Conservation (phyloP, 1,140 invertebrate genomes). For the Charaxes varanes region DNA sequence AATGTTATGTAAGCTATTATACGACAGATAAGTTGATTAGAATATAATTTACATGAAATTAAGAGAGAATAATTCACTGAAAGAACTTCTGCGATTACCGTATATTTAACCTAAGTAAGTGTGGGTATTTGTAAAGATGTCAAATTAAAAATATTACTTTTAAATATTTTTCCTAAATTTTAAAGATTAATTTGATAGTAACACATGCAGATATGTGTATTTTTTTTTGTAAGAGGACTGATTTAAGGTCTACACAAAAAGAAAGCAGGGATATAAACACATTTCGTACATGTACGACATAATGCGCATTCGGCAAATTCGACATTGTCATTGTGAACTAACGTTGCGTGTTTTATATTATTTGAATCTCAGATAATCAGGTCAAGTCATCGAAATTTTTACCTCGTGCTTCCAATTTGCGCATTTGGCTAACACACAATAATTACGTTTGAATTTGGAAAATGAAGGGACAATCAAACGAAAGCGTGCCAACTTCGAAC, state of each 20-base stretch:
- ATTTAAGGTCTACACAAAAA: neutral
- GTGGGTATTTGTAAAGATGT: too few species aligned
- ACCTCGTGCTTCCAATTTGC: slow-evolving; percentile 6
- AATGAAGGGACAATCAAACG: slow-evolving; percentile 13
- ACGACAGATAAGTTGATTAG: too few species aligned
- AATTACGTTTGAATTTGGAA: slow-evolving; percentile 13
- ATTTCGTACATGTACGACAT: neutral
- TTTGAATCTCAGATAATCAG: neutral
- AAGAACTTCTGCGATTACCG: too few species aligned
- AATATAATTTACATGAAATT: too few species aligned
- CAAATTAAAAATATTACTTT: too few species aligned
- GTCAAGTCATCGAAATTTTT: slow-evolving; percentile 2
- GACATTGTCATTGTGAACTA: neutral
- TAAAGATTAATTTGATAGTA: too few species aligned
- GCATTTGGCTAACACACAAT: slow-evolving; percentile 17
- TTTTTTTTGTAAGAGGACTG: too few species aligned
- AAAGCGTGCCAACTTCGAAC: slow-evolving; percentile 18
- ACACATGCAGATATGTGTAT: too few species aligned
- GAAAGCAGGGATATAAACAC: neutral
- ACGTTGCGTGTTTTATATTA: neutral
- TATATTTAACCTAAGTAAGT: too few species aligned
- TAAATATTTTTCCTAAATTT: too few species aligned
- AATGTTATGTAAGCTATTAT: too few species aligned
- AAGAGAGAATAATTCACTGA: too few species aligned
- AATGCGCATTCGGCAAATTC: neutral